These are phyloP conservation scores for Whitmania pigra DNA, from an alignment of 1,140 invertebrate genomes.

Conservation along the genomic window DNA sequence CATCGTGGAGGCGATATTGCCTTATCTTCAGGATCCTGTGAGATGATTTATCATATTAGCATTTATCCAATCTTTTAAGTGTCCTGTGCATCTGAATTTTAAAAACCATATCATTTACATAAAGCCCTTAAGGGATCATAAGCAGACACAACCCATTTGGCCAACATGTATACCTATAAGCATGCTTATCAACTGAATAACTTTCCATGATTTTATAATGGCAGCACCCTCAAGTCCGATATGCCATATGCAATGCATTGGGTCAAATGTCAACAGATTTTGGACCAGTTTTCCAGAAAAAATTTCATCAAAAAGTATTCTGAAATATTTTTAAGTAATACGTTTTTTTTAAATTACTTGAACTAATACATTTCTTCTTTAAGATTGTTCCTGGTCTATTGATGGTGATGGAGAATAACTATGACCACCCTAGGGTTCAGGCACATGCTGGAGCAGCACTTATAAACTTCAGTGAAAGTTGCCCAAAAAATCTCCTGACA, in stretches of 20 bases:
- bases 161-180: no score
- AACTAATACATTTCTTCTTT: conserved; percentile 15
- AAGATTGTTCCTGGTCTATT: conserved; percentile 76
- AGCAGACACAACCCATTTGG: no score
- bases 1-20: conserved; percentile 71
- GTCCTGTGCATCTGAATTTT: no score
- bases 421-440: conserved; percentile 75
- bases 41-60: conserved; percentile 32
- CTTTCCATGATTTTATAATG: no score
- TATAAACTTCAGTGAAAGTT: conserved; percentile 98
- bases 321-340: neutral
- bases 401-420: conserved; percentile 75
- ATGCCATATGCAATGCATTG: conserved; percentile 96
- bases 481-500: conserved; percentile 77
- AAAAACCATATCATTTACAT: no score
- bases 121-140: no score
- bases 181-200: no score
- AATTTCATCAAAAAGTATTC: conserved; percentile 72
- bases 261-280: conserved; percentile 99
- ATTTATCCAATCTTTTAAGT: no score
- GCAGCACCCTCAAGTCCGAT: conserved; percentile 74
- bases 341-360: neutral
- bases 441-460: conserved; percentile 68
- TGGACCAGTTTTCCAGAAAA: conserved; percentile 88
- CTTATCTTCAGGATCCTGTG: conserved; percentile 72